phyloP scores from a whole-genome alignment of 2,888 invertebrate genomes.

The Hartigia nigra region DNA sequence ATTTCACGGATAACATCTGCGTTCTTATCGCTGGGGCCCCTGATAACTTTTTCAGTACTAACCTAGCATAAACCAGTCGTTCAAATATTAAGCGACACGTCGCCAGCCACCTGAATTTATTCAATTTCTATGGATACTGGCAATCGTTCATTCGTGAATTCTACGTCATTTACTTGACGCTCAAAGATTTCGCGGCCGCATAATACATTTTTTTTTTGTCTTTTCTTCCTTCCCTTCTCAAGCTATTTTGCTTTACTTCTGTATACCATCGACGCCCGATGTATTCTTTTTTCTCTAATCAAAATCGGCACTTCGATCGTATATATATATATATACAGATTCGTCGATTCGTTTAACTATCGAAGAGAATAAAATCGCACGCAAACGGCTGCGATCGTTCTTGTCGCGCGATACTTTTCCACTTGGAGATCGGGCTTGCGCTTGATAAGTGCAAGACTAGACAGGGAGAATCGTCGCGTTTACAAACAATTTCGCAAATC shows the following conservation, averaged over 20 bases:
- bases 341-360: slow-evolving; percentile 13
- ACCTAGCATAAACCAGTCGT: slow-evolving; percentile 65
- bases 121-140: slow-evolving; percentile 31
- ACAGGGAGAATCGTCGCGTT: background rate
- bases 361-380: background rate
- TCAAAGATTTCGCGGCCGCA: background rate
- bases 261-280: too few relatives aligned
- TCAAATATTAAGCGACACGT: slow-evolving; percentile 61
- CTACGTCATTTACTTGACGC: background rate
- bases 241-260: too few relatives aligned
- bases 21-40: slow-evolving; percentile 56
- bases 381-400: background rate
- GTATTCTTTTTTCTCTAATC: background rate
- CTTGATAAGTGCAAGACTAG: background rate
- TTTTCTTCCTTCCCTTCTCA: background rate
- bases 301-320: background rate
- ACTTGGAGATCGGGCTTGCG: background rate
- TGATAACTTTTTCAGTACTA: slow-evolving; percentile 62
- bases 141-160: background rate
- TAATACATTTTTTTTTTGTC: background rate
- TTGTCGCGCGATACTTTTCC: background rate
- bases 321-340: background rate
- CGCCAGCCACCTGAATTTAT: slow-evolving; percentile 58
- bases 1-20: slow-evolving; percentile 66
- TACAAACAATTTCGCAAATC: background rate